Evolutionary conservation across 2,888 invertebrate species (phyloP).

Genomic region (Drosophila hamatofila): DNA sequence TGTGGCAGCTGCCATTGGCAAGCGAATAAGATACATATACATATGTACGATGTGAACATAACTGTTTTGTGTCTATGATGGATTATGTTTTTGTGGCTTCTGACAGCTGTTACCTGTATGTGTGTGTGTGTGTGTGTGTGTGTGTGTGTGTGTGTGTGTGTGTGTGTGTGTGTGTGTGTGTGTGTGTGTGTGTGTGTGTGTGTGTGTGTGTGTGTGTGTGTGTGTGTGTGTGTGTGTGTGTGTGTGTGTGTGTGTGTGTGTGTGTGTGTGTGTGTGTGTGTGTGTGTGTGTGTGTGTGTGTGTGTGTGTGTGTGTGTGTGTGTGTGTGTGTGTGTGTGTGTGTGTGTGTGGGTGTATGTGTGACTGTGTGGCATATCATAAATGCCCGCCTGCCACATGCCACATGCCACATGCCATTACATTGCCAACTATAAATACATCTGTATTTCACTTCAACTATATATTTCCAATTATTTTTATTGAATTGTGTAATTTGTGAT

Average conservation of each 20-base stretch:
- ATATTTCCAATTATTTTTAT: slow-evolving; percentile 63
- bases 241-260: slow-evolving; percentile 6
- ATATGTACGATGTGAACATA: slow-evolving; percentile 46
- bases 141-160: slow-evolving; percentile 19
- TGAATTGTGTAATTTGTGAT: slow-evolving; percentile 64
- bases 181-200: not conserved
- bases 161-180: slow-evolving; percentile 28
- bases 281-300: not conserved
- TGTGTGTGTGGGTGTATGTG: slow-evolving; percentile 25
- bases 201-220: slow-evolving; percentile 14
- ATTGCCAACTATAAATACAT: not conserved
- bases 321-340: not conserved
- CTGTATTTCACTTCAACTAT: slow-evolving; percentile 31
- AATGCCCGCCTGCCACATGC: slow-evolving; percentile 4
- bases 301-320: slow-evolving; percentile 30
- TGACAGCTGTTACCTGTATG: slow-evolving; percentile 60
- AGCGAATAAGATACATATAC: slow-evolving; percentile 27
- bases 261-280: slow-evolving; percentile 23
- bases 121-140: not conserved
- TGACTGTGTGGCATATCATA: slow-evolving; percentile 14
- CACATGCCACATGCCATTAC: slow-evolving; percentile 24
- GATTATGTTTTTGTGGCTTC: slow-evolving; percentile 68
- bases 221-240: slow-evolving; percentile 14
- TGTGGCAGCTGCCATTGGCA: slow-evolving; percentile 25
- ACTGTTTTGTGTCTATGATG: slow-evolving; percentile 70